Conservation (phyloP, 2,888 invertebrate species). For the Endomychus coccineus region DNA sequence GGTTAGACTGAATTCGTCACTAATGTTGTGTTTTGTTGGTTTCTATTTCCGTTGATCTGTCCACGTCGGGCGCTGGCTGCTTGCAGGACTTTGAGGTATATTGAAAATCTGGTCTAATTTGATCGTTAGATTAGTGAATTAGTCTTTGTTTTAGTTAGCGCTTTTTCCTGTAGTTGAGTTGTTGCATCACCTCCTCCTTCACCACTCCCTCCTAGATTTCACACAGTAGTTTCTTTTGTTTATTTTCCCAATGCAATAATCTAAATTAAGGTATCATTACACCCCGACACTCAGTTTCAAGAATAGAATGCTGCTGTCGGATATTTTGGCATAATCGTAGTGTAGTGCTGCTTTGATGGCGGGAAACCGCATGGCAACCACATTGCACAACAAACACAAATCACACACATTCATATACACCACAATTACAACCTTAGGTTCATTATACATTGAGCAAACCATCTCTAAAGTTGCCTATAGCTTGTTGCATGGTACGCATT, state of each 20-base stretch:
- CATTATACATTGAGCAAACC: conserved; percentile 45
- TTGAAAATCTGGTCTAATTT: conserved; percentile 41
- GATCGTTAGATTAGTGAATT: conserved; percentile 42
- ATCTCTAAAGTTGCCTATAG: conserved; percentile 53
- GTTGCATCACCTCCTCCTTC: conserved; percentile 23
- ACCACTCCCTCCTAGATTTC: conserved; percentile 5
- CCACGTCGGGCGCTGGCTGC: conserved; percentile 52
- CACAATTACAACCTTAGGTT: conserved; percentile 33
- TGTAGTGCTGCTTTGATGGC: conserved; percentile 21
- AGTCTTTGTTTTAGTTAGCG: conserved; percentile 45
- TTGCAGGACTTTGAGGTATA: conserved; percentile 80
- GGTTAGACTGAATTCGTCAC: conserved; percentile 44
- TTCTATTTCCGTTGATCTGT: conserved; percentile 46
- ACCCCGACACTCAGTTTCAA: conserved; percentile 14
- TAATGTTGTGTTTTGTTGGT: conserved; percentile 56
- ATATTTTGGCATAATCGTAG: conserved; percentile 28
- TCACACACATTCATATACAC: conserved; percentile 28
- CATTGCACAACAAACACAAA: conserved; percentile 28
- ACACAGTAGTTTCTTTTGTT: conserved; percentile 9
- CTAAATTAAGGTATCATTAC: conserved; percentile 1
- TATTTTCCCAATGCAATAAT: conserved; percentile 1
- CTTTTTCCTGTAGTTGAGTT: conserved; percentile 42
- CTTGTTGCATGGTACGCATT: conserved; percentile 35
- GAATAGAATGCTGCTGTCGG: conserved; percentile 21
- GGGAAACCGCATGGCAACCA: conserved; percentile 41